These are phyloP conservation scores for Barbus barbus DNA, from an alignment of 2,113 vertebrate genomes.

Conservation along the genomic window DNA sequence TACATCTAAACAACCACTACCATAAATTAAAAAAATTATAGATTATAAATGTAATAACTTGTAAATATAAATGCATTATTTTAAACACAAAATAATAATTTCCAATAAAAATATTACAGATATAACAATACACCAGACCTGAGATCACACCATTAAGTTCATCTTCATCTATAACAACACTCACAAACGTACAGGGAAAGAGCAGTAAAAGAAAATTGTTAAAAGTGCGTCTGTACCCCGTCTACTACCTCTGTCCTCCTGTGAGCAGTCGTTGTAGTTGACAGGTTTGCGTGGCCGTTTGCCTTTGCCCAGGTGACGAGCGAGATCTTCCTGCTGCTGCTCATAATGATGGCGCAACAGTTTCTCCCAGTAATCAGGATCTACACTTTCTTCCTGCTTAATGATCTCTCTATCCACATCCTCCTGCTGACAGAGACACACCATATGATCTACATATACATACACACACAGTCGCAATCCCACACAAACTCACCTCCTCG, in stretches of 20 bases:
- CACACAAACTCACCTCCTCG: slow-evolving; percentile 79
- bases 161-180: no score
- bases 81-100: no score
- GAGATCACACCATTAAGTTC: no score
- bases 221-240: no score
- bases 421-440: slow-evolving; percentile 80
- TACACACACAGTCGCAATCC: no score
- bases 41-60: no score
- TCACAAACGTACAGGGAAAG: no score
- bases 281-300: slow-evolving; percentile 98
- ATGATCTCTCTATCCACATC: slow-evolving; percentile 97
- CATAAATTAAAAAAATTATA: no score
- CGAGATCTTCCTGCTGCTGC: slow-evolving; percentile 96
- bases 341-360: slow-evolving; percentile 97
- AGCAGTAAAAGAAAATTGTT: no score
- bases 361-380: slow-evolving; percentile 99
- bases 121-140: no score
- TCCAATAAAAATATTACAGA: no score
- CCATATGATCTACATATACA: neutral
- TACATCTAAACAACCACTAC: slow-evolving; percentile 77
- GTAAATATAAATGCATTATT: no score
- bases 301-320: slow-evolving; percentile 96
- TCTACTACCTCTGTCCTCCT: slow-evolving; percentile 77
- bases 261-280: slow-evolving; percentile 98
- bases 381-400: slow-evolving; percentile 97